phyloP scores from a whole-genome alignment of 2,113 vertebrate genomes.

The Sarotherodon lohbergeri region DNA sequence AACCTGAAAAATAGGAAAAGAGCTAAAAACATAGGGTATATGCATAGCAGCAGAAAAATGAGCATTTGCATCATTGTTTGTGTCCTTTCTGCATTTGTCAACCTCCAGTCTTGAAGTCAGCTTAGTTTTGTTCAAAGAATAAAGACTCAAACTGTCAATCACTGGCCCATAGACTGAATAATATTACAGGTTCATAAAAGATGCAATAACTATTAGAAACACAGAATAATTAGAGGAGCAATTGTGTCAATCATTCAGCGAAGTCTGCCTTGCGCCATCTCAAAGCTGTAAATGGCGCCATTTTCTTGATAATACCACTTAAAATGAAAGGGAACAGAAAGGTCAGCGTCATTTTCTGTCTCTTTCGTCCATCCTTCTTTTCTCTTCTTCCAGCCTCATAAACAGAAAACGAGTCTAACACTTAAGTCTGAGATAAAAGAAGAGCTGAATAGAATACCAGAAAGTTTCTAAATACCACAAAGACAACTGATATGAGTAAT shows the following conservation, averaged over 20 bases:
- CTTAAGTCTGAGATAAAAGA: not conserved
- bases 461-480: not conserved
- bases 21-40: not conserved
- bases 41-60: not conserved
- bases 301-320: slow-evolving; percentile 45
- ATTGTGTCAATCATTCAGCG: slow-evolving; percentile 6
- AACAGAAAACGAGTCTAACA: not conserved
- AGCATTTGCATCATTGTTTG: not conserved
- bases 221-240: slow-evolving; percentile 14
- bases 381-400: not conserved
- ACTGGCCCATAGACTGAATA: not conserved
- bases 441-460: not conserved
- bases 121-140: not conserved
- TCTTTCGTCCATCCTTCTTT: not conserved
- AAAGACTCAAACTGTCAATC: slow-evolving; percentile 24
- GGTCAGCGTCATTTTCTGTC: slow-evolving; percentile 22
- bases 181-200: not conserved
- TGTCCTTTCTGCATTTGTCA: not conserved
- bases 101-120: not conserved
- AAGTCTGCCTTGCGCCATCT: not conserved
- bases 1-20: not conserved
- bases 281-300: slow-evolving; percentile 13
- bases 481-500: not conserved
- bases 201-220: slow-evolving; percentile 14
- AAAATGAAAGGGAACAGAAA: slow-evolving; percentile 15